A percentile compares a stretch with the other conserved stretches of the same genome.
Conservation (phyloP, 2,113 vertebrate genomes). For the Bufo gargarizans region DNA sequence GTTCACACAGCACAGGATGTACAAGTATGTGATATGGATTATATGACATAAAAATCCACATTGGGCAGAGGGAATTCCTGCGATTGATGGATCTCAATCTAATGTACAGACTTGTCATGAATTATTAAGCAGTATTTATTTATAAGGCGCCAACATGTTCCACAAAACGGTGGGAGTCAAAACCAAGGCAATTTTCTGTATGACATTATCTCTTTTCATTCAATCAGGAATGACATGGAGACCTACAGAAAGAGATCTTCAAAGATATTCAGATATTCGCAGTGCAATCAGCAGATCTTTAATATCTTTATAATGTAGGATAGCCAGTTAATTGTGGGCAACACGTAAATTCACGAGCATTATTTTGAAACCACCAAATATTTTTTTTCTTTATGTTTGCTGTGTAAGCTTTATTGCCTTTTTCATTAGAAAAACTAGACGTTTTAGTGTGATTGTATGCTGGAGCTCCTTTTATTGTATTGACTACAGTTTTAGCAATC, state of each 20-base stretch:
- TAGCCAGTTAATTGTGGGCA: neutral
- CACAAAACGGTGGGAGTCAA: conserved; percentile 29
- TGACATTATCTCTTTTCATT: conserved; percentile 47
- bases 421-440: neutral
- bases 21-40: conserved; percentile 30
- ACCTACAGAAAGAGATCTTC: neutral
- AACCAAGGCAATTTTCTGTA: conserved; percentile 42
- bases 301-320: neutral
- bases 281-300: neutral
- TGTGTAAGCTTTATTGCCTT: neutral
- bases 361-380: neutral
- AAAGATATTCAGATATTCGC: neutral
- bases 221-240: conserved; percentile 14
- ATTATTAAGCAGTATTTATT: conserved; percentile 55
- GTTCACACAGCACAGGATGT: neutral
- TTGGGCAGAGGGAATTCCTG: conserved; percentile 41
- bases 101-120: conserved; percentile 44
- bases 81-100: conserved; percentile 48
- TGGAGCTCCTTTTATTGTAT: neutral
- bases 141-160: conserved; percentile 54
- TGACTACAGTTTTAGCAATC: neutral
- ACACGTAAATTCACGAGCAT: too few species aligned
- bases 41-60: conserved; percentile 36
- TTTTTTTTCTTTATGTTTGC: neutral
- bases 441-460: neutral